Evolutionary conservation across 1,140 invertebrate genomes (phyloP).

Genomic region (Chironomus tepperi): DNA sequence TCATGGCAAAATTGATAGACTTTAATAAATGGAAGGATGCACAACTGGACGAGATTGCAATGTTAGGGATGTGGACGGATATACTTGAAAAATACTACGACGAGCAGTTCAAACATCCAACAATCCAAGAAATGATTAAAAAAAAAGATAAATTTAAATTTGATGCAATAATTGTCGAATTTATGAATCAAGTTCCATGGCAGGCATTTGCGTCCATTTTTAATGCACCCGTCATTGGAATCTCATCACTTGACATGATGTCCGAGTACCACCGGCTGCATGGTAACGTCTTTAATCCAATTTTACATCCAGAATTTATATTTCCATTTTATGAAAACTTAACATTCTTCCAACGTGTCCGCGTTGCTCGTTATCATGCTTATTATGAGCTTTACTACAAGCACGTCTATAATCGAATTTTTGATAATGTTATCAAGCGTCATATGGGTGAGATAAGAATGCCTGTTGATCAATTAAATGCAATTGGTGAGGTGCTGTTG

Average conservation of each 20-base stretch:
- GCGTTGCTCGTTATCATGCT: constrained; percentile 29
- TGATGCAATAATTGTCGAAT: constrained; percentile 37
- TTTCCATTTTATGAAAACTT: constrained; percentile 34
- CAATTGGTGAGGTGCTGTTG: constrained; percentile 46
- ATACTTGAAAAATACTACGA: background rate
- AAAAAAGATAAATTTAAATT: constrained; percentile 32
- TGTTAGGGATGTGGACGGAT: background rate
- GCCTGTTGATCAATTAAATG: constrained; percentile 36
- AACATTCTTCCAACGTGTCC: constrained; percentile 36
- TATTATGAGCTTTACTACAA: constrained; percentile 27
- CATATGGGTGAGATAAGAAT: constrained; percentile 30
- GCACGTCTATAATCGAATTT: constrained; percentile 29
- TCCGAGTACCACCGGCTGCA: constrained; percentile 29
- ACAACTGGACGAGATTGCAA: background rate
- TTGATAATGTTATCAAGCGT: constrained; percentile 31
- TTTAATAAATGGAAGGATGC: background rate
- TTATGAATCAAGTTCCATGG: constrained; percentile 25
- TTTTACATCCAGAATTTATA: constrained; percentile 40
- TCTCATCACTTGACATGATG: constrained; percentile 35
- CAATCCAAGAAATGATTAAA: background rate
- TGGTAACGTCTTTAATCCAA: constrained; percentile 41
- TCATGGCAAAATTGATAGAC: background rate
- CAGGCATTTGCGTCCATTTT: constrained; percentile 37
- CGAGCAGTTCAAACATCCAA: background rate
- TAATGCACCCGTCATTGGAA: constrained; percentile 37